These are phyloP conservation scores for Notamacropus eugenii DNA, from an alignment of 2,797 vertebrate species.

Conservation along the genomic window DNA sequence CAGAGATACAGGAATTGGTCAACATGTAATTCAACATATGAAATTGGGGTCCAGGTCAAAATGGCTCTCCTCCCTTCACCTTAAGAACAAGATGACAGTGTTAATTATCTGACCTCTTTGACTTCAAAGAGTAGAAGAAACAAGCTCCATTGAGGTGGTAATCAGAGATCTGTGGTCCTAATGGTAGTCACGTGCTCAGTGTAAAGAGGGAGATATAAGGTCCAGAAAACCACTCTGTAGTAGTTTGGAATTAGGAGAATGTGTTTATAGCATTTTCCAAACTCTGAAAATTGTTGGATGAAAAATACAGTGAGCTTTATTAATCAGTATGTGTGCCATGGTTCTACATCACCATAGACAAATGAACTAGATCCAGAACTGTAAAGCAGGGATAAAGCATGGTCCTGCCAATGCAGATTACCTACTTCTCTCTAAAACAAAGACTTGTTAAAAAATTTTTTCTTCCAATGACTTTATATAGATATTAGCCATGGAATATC, in stretches of 20 bases:
- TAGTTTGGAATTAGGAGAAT: neutral
- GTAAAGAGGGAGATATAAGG: neutral
- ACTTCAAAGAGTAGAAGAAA: neutral
- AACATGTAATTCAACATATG: neutral
- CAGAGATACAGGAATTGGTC: neutral
- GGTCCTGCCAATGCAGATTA: neutral
- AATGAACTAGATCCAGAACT: neutral
- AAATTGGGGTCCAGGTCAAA: neutral
- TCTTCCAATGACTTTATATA: neutral
- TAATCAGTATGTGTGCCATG: neutral
- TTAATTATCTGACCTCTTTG: neutral
- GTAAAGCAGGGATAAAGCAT: neutral
- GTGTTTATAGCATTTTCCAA: neutral
- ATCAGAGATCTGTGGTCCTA: neutral
- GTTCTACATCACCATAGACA: neutral
- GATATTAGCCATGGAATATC: neutral
- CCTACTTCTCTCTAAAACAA: neutral
- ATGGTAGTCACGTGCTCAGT: neutral
- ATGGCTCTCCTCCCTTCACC: neutral
- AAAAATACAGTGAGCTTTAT: neutral
- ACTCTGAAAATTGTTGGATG: neutral
- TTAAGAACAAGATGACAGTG: neutral
- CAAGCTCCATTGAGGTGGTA: neutral
- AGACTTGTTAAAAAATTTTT: neutral
- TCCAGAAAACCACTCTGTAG: neutral